phyloP scores from a whole-genome alignment of 2,888 invertebrate genomes.

The Exocentrus adspersus region DNA sequence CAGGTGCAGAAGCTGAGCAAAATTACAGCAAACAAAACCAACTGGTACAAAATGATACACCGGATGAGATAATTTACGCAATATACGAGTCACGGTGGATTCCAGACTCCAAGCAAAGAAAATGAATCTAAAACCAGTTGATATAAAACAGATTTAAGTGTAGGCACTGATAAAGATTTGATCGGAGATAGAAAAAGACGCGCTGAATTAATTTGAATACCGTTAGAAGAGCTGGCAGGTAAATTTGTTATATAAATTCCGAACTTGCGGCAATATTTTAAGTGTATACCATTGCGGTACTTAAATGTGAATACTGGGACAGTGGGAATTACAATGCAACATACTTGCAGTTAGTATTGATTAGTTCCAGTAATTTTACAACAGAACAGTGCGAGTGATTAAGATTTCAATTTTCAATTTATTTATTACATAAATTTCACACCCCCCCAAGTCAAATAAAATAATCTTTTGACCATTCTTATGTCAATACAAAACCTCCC shows the following conservation, averaged over 20 bases:
- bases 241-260: constrained; percentile 10
- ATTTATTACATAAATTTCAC: too few species aligned
- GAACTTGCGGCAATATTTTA: not conserved
- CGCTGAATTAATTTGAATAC: constrained; percentile 8
- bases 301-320: constrained; percentile 1
- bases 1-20: too few species aligned
- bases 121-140: not conserved
- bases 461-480: too few species aligned
- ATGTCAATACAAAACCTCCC: too few species aligned
- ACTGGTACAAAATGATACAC: not conserved
- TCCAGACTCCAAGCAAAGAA: not conserved
- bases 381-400: too few species aligned
- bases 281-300: constrained; percentile 13
- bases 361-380: too few species aligned
- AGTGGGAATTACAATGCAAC: not conserved
- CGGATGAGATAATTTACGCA: not conserved
- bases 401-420: too few species aligned
- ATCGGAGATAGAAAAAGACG: too few species aligned
- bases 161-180: not conserved
- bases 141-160: not conserved
- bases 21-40: not conserved
- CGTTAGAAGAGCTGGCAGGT: constrained; percentile 9
- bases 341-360: too few species aligned
- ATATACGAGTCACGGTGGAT: not conserved
- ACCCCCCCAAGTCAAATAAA: too few species aligned